Conservation (phyloP, 2,888 invertebrate species). For the Drosophila quinaria region DNA sequence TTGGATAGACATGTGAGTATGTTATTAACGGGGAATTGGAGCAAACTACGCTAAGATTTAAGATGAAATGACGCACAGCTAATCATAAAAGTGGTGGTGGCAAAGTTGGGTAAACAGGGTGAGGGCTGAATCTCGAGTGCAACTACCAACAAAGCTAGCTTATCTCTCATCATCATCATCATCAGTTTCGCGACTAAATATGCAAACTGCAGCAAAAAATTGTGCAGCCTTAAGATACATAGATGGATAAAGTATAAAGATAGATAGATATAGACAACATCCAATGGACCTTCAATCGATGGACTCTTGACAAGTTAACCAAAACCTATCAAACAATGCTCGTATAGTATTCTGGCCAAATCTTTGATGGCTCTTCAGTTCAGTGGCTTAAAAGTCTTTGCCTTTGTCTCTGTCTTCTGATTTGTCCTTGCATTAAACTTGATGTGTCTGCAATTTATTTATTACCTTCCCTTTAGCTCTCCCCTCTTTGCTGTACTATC, state of each 20-base stretch:
- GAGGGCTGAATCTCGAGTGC: conserved; percentile 16
- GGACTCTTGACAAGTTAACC: not conserved
- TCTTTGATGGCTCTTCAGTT: conserved; percentile 26
- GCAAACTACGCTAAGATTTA: conserved; percentile 67
- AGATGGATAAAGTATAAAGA: not conserved
- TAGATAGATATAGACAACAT: not conserved
- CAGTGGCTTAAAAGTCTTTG: not conserved
- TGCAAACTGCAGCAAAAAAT: conserved; percentile 40
- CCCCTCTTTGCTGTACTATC: conserved; percentile 14
- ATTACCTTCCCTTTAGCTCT: not conserved
- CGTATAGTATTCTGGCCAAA: not conserved
- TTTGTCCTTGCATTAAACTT: conserved; percentile 58
- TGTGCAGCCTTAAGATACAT: conserved; percentile 15
- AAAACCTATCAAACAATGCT: not conserved
- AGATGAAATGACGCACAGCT: conserved; percentile 52
- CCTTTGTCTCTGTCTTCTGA: conserved; percentile 23
- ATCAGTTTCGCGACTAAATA: conserved; percentile 21
- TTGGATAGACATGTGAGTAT: conserved; percentile 28
- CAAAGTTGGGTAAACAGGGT: conserved; percentile 1
- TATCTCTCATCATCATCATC: conserved; percentile 44
- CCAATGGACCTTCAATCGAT: conserved; percentile 9
- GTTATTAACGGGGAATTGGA: conserved; percentile 79
- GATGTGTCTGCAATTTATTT: conserved; percentile 55
- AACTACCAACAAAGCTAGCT: conserved; percentile 22
- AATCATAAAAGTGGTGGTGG: conserved; percentile 36